Percentiles rank a stretch among this genome's conserved stretches.
Evolutionary conservation across 2,113 vertebrate genomes (phyloP).

Genomic region (Eudorcas thomsonii): DNA sequence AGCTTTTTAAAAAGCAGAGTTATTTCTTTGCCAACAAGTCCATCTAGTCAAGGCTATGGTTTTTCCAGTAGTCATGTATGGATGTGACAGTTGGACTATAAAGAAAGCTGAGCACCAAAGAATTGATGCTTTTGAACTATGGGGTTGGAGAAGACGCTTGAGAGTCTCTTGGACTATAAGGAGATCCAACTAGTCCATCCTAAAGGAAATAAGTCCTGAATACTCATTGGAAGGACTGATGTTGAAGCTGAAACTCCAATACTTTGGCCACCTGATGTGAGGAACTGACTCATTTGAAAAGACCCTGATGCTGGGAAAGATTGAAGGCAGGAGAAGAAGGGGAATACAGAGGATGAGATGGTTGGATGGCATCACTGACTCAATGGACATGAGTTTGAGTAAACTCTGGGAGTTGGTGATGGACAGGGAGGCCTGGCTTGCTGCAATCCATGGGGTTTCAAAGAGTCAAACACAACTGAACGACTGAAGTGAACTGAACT

Average conservation of each 20-base stretch:
- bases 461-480: not conserved
- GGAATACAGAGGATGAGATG: not conserved
- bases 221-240: not conserved
- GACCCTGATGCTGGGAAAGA: not conserved
- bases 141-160: not conserved
- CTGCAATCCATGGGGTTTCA: not conserved
- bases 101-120: not conserved
- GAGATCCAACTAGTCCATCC: not conserved
- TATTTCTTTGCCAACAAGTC: not conserved
- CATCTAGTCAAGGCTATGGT: not conserved
- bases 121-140: not conserved
- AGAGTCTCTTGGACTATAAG: not conserved
- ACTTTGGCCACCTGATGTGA: not conserved
- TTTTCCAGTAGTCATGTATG: not conserved
- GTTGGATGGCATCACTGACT: not conserved
- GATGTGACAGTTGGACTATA: not conserved
- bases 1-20: not conserved
- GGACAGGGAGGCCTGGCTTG: not conserved
- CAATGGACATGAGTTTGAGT: not conserved
- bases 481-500: not conserved
- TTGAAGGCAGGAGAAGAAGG: not conserved
- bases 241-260: not conserved
- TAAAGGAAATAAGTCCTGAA: not conserved
- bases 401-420: not conserved
- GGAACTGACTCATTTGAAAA: not conserved